These are phyloP conservation scores for Cremastinae sp. DNA, from an alignment of 2,888 invertebrate species.

Conservation along the genomic window DNA sequence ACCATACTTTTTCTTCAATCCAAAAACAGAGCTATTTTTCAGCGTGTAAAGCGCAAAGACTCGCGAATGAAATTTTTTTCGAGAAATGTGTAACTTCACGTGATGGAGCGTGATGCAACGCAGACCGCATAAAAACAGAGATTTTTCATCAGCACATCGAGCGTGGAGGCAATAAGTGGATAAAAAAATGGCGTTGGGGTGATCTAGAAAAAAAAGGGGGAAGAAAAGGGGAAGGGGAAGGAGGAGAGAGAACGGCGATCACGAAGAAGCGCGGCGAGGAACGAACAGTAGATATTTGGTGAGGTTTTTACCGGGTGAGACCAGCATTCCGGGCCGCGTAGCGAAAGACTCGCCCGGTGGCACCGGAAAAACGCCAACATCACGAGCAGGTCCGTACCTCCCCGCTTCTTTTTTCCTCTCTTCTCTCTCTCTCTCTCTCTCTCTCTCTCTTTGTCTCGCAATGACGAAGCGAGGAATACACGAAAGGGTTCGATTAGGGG, in stretches of 20 bases:
- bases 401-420: no score
- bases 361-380: conserved; percentile 70
- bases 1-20: no score
- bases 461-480: conserved; percentile 66
- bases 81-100: no score
- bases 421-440: conserved; percentile 44
- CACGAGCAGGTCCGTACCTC: conserved; percentile 45
- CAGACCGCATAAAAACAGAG: no score
- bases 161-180: conserved; percentile 26
- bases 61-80: no score
- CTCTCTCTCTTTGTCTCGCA: conserved; percentile 56
- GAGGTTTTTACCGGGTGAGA: conserved; percentile 71
- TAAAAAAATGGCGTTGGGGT: not conserved
- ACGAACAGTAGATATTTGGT: conserved; percentile 68
- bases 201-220: conserved; percentile 11
- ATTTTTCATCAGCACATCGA: conserved; percentile 73
- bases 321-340: conserved; percentile 69
- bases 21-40: no score
- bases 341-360: conserved; percentile 66
- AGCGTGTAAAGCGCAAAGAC: no score
- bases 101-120: no score
- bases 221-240: conserved; percentile 3
- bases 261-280: conserved; percentile 41
- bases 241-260: conserved; percentile 9
- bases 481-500: conserved; percentile 57